Base-by-base conservation (phyloP, 1,140 invertebrate species). In the Drosophila funebris region DNA sequence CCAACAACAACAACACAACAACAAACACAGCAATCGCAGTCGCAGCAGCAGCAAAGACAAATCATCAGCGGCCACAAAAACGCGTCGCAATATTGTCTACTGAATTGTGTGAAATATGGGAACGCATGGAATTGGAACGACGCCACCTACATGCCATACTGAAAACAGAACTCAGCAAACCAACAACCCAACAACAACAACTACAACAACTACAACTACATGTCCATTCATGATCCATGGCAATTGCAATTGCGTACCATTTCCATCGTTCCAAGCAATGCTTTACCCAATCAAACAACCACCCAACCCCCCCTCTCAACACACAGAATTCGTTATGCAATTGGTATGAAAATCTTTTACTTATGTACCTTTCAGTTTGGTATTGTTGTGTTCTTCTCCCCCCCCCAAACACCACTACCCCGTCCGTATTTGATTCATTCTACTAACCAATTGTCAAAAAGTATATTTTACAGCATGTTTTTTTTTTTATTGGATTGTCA, bases 31-130 rank as follows among this genome's bases (percentile, higher is more conserved):
- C 72, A 71, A 73, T 64, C 58, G 63, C 27, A 70, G 20, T 44
- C 69, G 77, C 67, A 83, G 76, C 70, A 89, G 80, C 78, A 89
- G 75, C 89, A 78, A 90, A 84, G 82, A 85, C 14, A 87, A 90
- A 64, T 57, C 68, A 14, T 44, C 69, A 27, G 44, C 61, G 61
- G 70, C 64, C 73, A 37, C 57, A 6, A 71, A 71, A 27, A 31
- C 33, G 27, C 88, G 80, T 48, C 85, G 90, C 36, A 91, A 91
- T 75, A 90, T 91, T 57, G 89, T 90, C 60, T 90, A 90, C 66
- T 90, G 64, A 68, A 24, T 22, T 20, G 5, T 43, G 1, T 1
- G 8, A 1, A 8, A 4, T 27, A 13, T 18, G 39, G 70, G 53
- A 70, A 62, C 20, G 22, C 29, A 5, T 33, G 29, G 36, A 61